Evolutionary conservation across 2,888 invertebrate genomes (phyloP).

Genomic region (Limnephilus marmoratus): DNA sequence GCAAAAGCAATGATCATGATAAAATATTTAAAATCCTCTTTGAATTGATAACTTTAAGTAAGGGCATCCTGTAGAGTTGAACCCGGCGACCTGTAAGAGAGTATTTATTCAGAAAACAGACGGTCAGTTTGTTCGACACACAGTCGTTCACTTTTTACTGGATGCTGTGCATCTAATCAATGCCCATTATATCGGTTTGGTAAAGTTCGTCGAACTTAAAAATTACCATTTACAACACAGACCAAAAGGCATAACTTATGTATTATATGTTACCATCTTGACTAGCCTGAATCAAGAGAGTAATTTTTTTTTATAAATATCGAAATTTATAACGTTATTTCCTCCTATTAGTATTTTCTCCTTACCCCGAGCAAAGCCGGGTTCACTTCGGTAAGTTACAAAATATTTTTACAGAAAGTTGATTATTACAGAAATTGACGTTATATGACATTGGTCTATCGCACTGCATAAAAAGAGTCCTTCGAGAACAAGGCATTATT

Average conservation of each 20-base stretch:
- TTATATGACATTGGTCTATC: too few relatives aligned
- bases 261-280: background rate
- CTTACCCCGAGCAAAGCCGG: too few relatives aligned
- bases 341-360: too few relatives aligned
- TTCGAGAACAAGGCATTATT: background rate
- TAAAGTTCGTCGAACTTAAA: background rate
- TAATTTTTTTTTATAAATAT: too few relatives aligned
- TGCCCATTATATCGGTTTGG: background rate
- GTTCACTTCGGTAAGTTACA: too few relatives aligned
- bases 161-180: background rate
- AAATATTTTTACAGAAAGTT: too few relatives aligned
- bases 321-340: too few relatives aligned
- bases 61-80: background rate
- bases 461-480: background rate
- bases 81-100: background rate
- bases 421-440: too few relatives aligned
- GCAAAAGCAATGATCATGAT: background rate
- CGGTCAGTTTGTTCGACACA: background rate
- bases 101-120: background rate
- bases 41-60: background rate
- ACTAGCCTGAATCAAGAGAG: too few relatives aligned
- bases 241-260: background rate
- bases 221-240: background rate
- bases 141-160: background rate
- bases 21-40: background rate